Evolutionary conservation across 2,888 invertebrate genomes (phyloP).

Genomic region (Lucinisca nassula): DNA sequence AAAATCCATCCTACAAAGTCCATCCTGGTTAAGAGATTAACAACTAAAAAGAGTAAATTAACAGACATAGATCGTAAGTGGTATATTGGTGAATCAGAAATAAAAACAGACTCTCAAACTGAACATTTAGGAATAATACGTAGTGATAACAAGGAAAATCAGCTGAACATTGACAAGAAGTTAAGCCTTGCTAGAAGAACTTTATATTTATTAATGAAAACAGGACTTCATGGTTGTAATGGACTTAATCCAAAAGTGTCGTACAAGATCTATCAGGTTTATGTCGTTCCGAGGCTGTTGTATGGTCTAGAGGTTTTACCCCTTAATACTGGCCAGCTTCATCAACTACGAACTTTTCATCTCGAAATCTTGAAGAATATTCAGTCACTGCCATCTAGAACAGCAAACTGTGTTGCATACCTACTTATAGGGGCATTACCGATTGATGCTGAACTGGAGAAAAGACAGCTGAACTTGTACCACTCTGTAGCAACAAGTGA

Average conservation of each 20-base stretch:
- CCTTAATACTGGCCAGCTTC: background rate
- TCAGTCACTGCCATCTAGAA: background rate
- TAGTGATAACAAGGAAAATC: background rate
- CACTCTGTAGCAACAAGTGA: background rate
- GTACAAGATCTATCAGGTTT: too few relatives aligned
- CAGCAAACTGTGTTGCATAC: background rate
- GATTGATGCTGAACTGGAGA: background rate
- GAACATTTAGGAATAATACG: background rate
- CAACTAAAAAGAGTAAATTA: background rate
- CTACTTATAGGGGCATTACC: background rate
- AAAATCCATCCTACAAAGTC: background rate
- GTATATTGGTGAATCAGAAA: background rate
- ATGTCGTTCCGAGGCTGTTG: background rate
- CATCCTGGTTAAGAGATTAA: background rate
- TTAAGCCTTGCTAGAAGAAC: background rate
- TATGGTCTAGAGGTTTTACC: background rate
- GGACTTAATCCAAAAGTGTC: background rate
- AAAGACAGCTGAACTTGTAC: background rate
- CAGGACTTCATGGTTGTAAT: background rate
- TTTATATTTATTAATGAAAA: background rate
- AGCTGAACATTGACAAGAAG: background rate
- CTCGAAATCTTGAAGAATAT: too few relatives aligned
- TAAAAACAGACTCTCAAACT: background rate
- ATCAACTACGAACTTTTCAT: background rate
- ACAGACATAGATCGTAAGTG: background rate